Evolutionary conservation across 2,888 invertebrate species (phyloP), one percentile per base, ranked within the genome.

Genomic region (Drosophila rellima): DNA sequence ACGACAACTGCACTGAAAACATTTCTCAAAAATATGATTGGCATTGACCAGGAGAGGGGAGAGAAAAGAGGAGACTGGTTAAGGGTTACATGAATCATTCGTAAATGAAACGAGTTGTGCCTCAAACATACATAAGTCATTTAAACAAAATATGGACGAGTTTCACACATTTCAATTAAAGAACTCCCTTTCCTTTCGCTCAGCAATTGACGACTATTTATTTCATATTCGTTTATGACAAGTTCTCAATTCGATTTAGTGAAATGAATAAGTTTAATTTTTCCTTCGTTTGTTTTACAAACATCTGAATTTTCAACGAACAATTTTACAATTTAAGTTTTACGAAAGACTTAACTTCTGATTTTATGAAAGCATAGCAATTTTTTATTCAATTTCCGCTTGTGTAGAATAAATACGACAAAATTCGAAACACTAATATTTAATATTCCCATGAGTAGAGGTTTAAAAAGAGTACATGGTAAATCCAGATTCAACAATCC

Each of bases 1-100:
- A 31, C 42, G 20, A 18, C 23, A 47, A 45, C 23, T 7, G 26
- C 17, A 42, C n/a, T 5, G 17, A 35, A 23, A 37, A 42, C n/a
- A 33, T 15, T 15, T 13, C 35, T 45, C 6, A 4, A 23, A 59
- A 59, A 50, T 59, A 50, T 50, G 50, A 59, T 40, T 48, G 31
- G 50, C 40, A 40, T 51, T 40, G 26, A 37, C 13, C 10, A n/a
- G 13, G 5, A 11, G 42, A 7, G 31, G 13, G 13, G 11, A 33
- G 33, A 6, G 5, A 6, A 35, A 1, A n/a, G n/a, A 5, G 6
- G 13, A 11, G 17, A 17, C 26, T 40, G 15, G 13, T 15, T 10
- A 33, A 3, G 15, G 31, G 17, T 45, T 44, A 15, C 18, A 33
- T 52, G 23, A 56, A 20, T 37, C 23, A 33, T 17, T 26, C 33